These are phyloP conservation scores for Rotaria magnacalcarata DNA, from an alignment of 2,888 invertebrate species.

Conservation along the genomic window DNA sequence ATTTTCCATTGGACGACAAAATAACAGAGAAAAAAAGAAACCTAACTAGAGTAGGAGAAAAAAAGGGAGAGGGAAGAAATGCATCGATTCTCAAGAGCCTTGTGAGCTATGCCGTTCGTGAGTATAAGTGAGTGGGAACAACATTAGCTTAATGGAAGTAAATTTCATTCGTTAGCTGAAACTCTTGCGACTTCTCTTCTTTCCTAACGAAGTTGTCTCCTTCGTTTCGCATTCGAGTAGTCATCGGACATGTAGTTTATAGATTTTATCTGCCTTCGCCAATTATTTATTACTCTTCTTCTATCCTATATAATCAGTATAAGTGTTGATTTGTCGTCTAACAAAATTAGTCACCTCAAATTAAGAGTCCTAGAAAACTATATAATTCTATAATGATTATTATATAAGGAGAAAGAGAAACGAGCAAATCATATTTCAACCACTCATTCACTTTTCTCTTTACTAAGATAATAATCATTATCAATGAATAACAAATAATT, in stretches of 20 bases:
- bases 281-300: slow-evolving; percentile 16
- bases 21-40: not conserved
- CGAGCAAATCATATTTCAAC: slow-evolving; percentile 19
- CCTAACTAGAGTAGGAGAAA: not conserved
- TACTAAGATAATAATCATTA: slow-evolving; percentile 26
- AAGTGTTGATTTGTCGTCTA: slow-evolving; percentile 38
- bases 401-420: slow-evolving; percentile 25
- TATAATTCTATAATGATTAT: slow-evolving; percentile 16
- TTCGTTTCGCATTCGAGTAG: slow-evolving; percentile 26
- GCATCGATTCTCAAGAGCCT: slow-evolving; percentile 22
- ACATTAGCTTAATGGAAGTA: slow-evolving; percentile 29
- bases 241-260: not conserved
- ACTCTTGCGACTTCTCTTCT: slow-evolving; percentile 7
- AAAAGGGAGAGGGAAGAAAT: not conserved
- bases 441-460: slow-evolving; percentile 17
- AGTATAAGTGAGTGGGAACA: slow-evolving; percentile 26
- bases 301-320: slow-evolving; percentile 1
- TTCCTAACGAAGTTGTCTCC: slow-evolving; percentile 26
- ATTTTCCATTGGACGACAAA: not conserved
- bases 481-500: slow-evolving; percentile 29
- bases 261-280: not conserved
- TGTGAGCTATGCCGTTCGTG: slow-evolving; percentile 18
- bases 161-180: slow-evolving; percentile 25
- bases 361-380: not conserved
- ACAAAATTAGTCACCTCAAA: slow-evolving; percentile 34